Evolutionary conservation across 2,113 vertebrate species (phyloP).

Genomic region (Spermophilus dauricus): DNA sequence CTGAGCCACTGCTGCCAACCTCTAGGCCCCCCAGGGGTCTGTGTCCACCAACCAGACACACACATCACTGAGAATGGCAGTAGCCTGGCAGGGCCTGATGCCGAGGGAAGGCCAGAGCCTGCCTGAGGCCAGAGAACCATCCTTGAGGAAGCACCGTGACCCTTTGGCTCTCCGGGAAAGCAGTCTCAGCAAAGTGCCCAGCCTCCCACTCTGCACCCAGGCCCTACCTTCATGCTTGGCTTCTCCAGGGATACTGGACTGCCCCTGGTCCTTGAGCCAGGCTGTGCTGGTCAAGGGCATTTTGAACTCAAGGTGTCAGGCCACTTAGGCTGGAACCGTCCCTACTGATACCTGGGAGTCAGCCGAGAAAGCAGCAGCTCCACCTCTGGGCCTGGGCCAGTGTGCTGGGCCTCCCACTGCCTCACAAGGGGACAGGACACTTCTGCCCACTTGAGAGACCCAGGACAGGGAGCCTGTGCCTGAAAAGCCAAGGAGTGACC

Average conservation of each 20-base stretch:
- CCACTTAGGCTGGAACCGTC: not conserved
- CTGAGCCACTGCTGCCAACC: not conserved
- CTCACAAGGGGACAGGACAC: not conserved
- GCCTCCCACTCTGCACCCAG: not conserved
- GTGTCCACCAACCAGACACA: not conserved
- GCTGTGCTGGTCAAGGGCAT: not conserved
- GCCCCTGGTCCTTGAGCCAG: not conserved
- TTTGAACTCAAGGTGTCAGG: not conserved
- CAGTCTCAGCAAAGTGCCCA: accelerated
- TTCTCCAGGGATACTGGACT: not conserved
- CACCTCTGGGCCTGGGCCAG: not conserved
- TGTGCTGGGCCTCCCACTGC: not conserved
- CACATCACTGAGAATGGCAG: not conserved
- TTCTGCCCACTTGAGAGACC: not conserved
- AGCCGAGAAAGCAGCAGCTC: not conserved
- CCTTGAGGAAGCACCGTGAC: not conserved
- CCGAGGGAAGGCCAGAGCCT: not conserved
- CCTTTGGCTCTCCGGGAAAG: not conserved
- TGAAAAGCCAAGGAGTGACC: not conserved
- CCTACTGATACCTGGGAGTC: not conserved
- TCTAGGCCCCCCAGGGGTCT: not conserved
- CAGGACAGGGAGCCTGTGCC: not conserved
- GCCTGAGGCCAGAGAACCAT: no score
- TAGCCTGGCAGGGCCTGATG: not conserved
- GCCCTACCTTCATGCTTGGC: not conserved